A percentile compares a stretch with the other conserved stretches of the same genome.
phyloP scores from a whole-genome alignment of 2,797 vertebrate species.

The Brachyrhaphis roseni region DNA sequence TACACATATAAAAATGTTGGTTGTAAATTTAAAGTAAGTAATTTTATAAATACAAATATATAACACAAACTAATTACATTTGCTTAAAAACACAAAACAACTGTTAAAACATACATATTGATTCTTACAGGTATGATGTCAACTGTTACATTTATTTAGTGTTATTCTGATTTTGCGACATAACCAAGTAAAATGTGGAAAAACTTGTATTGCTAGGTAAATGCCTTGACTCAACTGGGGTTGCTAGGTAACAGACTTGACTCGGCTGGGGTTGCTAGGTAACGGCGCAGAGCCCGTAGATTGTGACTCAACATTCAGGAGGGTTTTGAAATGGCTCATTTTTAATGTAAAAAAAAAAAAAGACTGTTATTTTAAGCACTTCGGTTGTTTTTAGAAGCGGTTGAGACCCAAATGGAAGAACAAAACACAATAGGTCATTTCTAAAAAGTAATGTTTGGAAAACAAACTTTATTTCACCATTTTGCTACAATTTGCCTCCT shows the following conservation, averaged over 20 bases:
- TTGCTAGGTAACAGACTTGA: too few species aligned
- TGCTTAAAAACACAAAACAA: not conserved
- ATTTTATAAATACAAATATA: not conserved
- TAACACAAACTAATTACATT: not conserved
- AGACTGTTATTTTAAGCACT: too few species aligned
- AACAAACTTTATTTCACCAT: not conserved
- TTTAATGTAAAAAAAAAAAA: too few species aligned
- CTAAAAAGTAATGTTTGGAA: not conserved
- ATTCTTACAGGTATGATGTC: not conserved
- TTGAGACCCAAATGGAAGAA: too few species aligned
- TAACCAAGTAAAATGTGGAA: not conserved
- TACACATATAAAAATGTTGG: not conserved
- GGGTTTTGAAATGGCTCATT: too few species aligned
- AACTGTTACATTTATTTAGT: not conserved
- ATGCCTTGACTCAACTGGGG: too few species aligned
- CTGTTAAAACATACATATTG: not conserved
- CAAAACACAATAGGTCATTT: too few species aligned
- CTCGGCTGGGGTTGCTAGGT: too few species aligned
- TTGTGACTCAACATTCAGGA: too few species aligned
- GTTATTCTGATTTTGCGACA: not conserved
- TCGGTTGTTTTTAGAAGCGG: too few species aligned
- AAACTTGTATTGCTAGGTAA: too few species aligned
- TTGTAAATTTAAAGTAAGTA: not conserved
- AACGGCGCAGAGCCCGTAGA: too few species aligned
- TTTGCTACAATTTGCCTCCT: constrained; percentile 11